Percentiles rank a stretch among this genome's conserved stretches.
These are phyloP conservation scores for Lampris incognitus DNA, from an alignment of 2,113 vertebrate genomes.

Conservation along the genomic window DNA sequence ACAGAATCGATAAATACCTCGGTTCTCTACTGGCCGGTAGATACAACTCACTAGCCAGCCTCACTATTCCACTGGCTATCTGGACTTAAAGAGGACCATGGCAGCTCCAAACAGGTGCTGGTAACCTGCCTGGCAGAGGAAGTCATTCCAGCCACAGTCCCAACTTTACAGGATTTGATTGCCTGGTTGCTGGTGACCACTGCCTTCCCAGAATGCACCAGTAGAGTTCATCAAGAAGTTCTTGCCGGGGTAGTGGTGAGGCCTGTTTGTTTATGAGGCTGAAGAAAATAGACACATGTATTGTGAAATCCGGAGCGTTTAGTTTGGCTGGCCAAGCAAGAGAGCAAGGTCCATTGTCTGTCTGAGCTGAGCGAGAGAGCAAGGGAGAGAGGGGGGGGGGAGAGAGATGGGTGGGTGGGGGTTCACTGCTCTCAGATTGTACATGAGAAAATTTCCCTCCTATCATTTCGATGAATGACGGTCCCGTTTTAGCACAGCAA, in stretches of 20 bases:
- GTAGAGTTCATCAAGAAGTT: not conserved
- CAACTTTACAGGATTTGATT: not conserved
- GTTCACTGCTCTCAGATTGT: not conserved
- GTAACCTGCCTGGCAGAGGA: too few species aligned
- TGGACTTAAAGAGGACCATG: not conserved
- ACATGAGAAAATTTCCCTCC: not conserved
- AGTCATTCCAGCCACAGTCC: too few species aligned
- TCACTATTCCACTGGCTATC: too few species aligned
- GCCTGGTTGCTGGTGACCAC: not conserved
- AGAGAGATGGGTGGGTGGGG: slow-evolving; percentile 4
- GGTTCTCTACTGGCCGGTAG: not conserved
- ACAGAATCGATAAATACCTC: too few species aligned
- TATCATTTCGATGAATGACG: slow-evolving; percentile 5
- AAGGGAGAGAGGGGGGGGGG: not conserved
- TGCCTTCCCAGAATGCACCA: not conserved
- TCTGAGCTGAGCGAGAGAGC: not conserved
- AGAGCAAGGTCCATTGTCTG: slow-evolving; percentile 16
- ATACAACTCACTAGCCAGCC: too few species aligned
- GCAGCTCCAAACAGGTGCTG: too few species aligned
- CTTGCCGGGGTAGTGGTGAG: not conserved
- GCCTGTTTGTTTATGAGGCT: slow-evolving; percentile 7
- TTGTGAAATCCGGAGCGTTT: slow-evolving; percentile 11
- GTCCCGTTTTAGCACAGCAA: slow-evolving; percentile 5
- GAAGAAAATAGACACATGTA: slow-evolving; percentile 6
- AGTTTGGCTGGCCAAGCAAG: not conserved